Evolutionary conservation across 2,113 vertebrate genomes (phyloP).

Genomic region (Alouatta palliata): DNA sequence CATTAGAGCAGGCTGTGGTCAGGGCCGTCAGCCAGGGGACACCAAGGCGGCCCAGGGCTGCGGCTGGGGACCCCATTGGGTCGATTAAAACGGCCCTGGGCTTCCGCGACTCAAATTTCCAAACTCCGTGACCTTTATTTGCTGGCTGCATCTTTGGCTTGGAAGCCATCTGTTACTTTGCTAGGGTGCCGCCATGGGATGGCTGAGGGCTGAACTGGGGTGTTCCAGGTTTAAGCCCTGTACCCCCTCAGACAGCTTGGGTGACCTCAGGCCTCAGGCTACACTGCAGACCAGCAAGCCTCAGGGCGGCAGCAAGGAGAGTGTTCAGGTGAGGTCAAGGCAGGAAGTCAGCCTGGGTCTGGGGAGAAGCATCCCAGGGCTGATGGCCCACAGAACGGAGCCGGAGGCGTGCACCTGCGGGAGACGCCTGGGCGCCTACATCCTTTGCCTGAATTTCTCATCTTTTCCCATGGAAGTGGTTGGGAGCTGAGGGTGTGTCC

Average conservation of each 20-base stretch:
- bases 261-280: too few species aligned
- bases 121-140: neutral
- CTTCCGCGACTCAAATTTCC: neutral
- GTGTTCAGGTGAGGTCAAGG: neutral
- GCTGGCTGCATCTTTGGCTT: neutral
- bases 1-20: neutral
- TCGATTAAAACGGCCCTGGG: neutral
- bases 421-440: too few species aligned
- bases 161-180: neutral
- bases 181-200: fast-evolving
- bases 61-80: neutral
- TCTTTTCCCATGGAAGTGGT: too few species aligned
- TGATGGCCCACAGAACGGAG: too few species aligned
- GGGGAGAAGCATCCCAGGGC: neutral
- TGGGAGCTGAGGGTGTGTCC: neutral
- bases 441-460: too few species aligned
- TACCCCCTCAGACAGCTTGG: too few species aligned
- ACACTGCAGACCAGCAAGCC: too few species aligned
- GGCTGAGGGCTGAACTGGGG: too few species aligned
- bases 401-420: too few species aligned
- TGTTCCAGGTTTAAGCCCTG: too few species aligned
- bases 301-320: neutral
- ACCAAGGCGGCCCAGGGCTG: neutral
- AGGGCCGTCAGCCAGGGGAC: neutral
- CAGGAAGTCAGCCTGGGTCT: neutral